Conservation (phyloP, 2,797 vertebrate species). For the Silurus aristotelis region DNA sequence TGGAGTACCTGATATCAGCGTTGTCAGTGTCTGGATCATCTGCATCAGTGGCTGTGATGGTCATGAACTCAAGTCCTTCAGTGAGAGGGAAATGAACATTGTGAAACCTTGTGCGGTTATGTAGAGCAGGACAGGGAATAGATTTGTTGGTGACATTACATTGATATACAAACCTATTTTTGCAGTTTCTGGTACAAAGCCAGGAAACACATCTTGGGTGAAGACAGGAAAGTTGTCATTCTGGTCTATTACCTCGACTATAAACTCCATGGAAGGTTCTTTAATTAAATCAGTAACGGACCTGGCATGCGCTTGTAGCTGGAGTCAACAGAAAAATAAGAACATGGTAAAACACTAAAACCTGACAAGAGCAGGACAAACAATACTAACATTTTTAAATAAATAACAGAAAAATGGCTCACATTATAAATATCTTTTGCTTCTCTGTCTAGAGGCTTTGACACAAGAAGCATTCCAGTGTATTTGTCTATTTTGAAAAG, state of each 20-base stretch:
- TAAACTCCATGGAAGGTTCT: slow-evolving; percentile 81
- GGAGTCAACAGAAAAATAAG: background rate
- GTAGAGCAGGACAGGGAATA: background rate
- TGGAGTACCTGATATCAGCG: slow-evolving; percentile 74
- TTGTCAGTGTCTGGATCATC: slow-evolving; percentile 72
- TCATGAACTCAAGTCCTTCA: slow-evolving; percentile 69
- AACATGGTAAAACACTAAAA: background rate
- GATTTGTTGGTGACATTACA: background rate
- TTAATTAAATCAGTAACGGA: slow-evolving; percentile 54
- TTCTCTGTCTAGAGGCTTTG: slow-evolving; percentile 80
- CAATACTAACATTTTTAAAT: background rate
- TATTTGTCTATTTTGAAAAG: slow-evolving; percentile 77
- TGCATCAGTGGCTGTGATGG: slow-evolving; percentile 75
- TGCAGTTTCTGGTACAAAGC: slow-evolving; percentile 77
- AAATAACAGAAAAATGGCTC: slow-evolving; percentile 27
- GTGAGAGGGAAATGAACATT: background rate
- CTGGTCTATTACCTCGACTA: slow-evolving; percentile 77
- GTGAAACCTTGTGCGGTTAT: background rate
- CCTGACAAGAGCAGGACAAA: background rate
- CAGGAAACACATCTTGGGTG: slow-evolving; percentile 69
- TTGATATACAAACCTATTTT: slow-evolving; percentile 26
- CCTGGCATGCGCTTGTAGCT: slow-evolving; percentile 80
- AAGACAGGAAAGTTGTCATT: slow-evolving; percentile 89
- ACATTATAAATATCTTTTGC: slow-evolving; percentile 73
- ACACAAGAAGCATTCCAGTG: slow-evolving; percentile 75